phyloP scores from a whole-genome alignment of 2,888 invertebrate species.

The Ormyrus thymus region DNA sequence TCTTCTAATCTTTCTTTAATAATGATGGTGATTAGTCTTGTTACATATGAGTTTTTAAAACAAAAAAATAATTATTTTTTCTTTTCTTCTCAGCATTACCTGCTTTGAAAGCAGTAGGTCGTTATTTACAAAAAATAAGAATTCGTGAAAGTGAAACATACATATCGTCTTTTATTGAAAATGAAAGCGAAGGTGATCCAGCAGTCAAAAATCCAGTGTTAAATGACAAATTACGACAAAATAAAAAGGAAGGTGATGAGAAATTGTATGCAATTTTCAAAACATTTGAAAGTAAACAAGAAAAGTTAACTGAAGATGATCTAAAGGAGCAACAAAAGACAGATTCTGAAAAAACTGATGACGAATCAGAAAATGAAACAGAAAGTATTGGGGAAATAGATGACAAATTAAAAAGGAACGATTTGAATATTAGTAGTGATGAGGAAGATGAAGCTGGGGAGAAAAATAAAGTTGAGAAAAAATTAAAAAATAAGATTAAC shows the following conservation, averaged over 20 bases:
- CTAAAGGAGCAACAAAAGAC: slow-evolving; percentile 25
- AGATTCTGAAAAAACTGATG: neutral
- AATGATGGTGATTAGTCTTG: neutral
- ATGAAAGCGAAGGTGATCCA: slow-evolving; percentile 66
- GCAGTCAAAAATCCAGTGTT: slow-evolving; percentile 62
- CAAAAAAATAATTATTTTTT: slow-evolving; percentile 14
- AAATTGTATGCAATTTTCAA: slow-evolving; percentile 65
- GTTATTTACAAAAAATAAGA: slow-evolving; percentile 62
- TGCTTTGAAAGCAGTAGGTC: slow-evolving; percentile 66
- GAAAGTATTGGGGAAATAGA: no score
- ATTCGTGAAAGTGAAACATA: slow-evolving; percentile 64
- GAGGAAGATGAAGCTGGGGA: no score
- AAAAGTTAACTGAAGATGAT: slow-evolving; percentile 51
- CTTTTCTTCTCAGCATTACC: slow-evolving; percentile 61
- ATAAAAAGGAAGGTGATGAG: slow-evolving; percentile 62
- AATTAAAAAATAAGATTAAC: no score
- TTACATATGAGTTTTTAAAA: neutral
- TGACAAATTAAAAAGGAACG: no score
- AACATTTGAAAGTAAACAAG: slow-evolving; percentile 63
- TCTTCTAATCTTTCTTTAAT: neutral
- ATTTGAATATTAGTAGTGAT: no score
- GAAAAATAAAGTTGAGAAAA: no score
- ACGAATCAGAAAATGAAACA: no score
- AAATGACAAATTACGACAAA: slow-evolving; percentile 60
- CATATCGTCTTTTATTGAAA: slow-evolving; percentile 65